Base-by-base conservation (phyloP, 2,797 vertebrate genomes). In the Poeciliopsis presidionis region DNA sequence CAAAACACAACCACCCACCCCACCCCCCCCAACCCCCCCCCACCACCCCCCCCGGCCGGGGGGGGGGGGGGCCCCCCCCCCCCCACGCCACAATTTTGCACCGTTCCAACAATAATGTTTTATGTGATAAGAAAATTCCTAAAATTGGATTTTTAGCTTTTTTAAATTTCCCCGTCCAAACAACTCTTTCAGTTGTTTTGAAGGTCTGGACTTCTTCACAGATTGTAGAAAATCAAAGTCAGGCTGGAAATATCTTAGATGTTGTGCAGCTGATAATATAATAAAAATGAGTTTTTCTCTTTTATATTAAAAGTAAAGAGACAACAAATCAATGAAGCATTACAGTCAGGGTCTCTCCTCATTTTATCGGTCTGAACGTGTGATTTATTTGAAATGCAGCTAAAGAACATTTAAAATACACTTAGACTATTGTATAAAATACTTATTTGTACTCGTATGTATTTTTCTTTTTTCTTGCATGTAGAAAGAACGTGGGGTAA, bases 391-490 rank as follows among this genome's bases (percentile, higher is more conserved):
- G 39, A 14, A 43, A 43, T 43, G 22, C 20, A 14, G 45, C 1
- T 7, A 6, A 45, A 43, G 39, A 16, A 69, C 65, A 69, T 70
- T 70, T 45, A n/a, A 45, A 41, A 3, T 67, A 22, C 5, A 25
- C 33, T 11, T 39, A 41, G 4, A 41, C 36, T 41, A 65, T 22
- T 69, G 11, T 7, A 7, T 53, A 25, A 53, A 53, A 53, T 25
- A 25, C 51, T 14, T 59, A 69, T 76, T 33, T 28, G 41, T 28
- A 36, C 65, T 65, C 9, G 30, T 51, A 5, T 51, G n/a, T 74
- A 72, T 81, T 76, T 75, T 5, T 41, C 70, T 86, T 76, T 53
- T 41, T 33, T n/a, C 43, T 20, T 39, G 8, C 46, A 75, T 51
- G 30, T 11, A 59, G 30, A 72, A 63, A 18, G 33, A 63, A 39